Conservation (phyloP, 2,888 invertebrate species). For the Agrenia bidenticulata region DNA sequence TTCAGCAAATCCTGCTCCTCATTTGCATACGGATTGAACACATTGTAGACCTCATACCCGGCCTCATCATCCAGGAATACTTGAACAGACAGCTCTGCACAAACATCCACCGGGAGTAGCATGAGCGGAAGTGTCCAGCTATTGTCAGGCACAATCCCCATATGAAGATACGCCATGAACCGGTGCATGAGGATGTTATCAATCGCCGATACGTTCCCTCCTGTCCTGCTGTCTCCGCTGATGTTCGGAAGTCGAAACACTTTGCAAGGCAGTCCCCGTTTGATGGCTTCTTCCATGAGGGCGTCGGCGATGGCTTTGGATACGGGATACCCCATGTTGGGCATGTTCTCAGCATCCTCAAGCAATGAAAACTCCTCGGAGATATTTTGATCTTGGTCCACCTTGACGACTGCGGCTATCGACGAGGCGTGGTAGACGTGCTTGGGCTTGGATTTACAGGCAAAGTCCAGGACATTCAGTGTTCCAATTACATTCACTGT, state of each 20-base stretch:
- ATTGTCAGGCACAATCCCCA: conserved; percentile 7
- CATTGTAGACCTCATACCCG: conserved; percentile 15
- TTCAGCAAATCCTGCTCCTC: neutral
- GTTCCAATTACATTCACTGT: conserved; percentile 34
- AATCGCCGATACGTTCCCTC: neutral
- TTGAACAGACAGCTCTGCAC: conserved; percentile 22
- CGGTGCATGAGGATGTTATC: neutral
- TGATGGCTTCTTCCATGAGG: conserved; percentile 19
- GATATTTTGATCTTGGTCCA: conserved; percentile 16
- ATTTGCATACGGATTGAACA: neutral
- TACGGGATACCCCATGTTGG: conserved; percentile 14
- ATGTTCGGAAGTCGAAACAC: conserved; percentile 14
- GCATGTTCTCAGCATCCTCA: conserved; percentile 11
- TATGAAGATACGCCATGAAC: conserved; percentile 10
- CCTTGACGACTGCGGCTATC: conserved; percentile 25
- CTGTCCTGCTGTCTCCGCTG: conserved; percentile 8
- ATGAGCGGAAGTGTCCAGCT: neutral
- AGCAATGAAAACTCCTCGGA: conserved; percentile 19
- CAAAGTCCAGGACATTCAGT: conserved; percentile 19
- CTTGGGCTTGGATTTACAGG: conserved; percentile 12
- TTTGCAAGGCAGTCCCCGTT: conserved; percentile 25
- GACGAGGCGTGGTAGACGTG: conserved; percentile 23
- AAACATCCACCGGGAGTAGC: conserved; percentile 6
- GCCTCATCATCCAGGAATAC: conserved; percentile 14
- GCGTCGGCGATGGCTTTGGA: conserved; percentile 22